Base-by-base conservation (phyloP, 2,888 invertebrate species). In the Caenorhabditis sp. region DNA sequence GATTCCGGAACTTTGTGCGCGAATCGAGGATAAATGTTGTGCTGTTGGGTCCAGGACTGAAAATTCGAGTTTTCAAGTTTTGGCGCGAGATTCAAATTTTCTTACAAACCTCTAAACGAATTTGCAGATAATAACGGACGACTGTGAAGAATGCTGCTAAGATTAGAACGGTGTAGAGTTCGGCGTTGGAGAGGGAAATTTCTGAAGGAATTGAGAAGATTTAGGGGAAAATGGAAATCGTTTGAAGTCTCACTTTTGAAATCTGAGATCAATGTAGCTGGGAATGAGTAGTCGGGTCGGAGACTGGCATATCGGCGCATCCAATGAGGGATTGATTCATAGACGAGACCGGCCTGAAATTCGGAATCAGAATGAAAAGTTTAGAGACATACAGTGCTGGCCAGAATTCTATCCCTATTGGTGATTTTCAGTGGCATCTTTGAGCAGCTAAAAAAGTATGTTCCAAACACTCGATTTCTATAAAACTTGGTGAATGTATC, bases 1-100 rank as follows among this genome's bases (percentile, higher is more conserved):
- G 92, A 92, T 89, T 93, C 93, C 6, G 93, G 93, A 72, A 93
- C 91, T 41, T 84, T 84, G 51, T 84, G 84, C 79, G 84, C 84
- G 49, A 81, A 79, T 44, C 84, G 74, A 14, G 84, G 84, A 28
- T 77, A 84, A n/a, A 84, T 81, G n/a, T 81, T 77, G 79, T 77
- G 84, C 0, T 47, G 49, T 64, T 64, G 70, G 31, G 77, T 81
- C 81, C 81, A 84, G 1, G 81, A 79, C 84, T 84, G 74, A 7
- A 77, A 38, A 28, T 16, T 47, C 10, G 10, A n/a, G 38, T 16
- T 28, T 35, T 56, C 31, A 14, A 28, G 12, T 58, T 35, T 58
- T 19, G 24, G 22, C 12, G 8, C n/a, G 41, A 59, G 22, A 4
- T 35, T 38, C 7, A 14, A 22, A 22, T 26, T 24, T 24, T 22